Evolutionary conservation across 2,888 invertebrate genomes (phyloP).

Genomic region (Hypsopygia costalis): DNA sequence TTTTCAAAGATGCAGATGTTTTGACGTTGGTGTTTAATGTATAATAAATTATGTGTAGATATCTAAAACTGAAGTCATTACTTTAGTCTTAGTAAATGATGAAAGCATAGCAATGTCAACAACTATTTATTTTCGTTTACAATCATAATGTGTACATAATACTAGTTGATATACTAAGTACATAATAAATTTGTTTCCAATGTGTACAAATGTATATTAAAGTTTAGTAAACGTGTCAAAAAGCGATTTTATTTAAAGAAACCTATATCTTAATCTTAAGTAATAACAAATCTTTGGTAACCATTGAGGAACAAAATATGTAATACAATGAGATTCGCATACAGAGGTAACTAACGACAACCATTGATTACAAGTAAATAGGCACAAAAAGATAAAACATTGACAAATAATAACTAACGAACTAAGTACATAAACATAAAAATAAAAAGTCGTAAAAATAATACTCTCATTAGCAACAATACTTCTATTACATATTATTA

Average conservation of each 20-base stretch:
- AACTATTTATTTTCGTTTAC: conserved; percentile 69
- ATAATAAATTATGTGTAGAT: conserved; percentile 11
- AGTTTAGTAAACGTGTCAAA: conserved; percentile 37
- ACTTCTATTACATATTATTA: no score
- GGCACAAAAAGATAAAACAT: no score
- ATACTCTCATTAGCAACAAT: no score
- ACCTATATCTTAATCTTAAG: neutral
- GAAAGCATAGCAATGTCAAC: conserved; percentile 54
- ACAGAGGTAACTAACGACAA: no score
- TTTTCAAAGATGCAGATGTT: no score
- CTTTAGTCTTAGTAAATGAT: conserved; percentile 42
- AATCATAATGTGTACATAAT: conserved; percentile 65
- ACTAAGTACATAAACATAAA: no score
- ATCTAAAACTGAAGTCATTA: conserved; percentile 30
- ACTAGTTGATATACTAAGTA: conserved; percentile 52
- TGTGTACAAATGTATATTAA: conserved; percentile 77
- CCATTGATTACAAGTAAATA: no score
- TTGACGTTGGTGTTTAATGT: conserved; percentile 19
- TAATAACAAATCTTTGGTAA: conserved; percentile 27
- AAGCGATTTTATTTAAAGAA: conserved; percentile 20
- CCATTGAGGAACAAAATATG: conserved; percentile 11
- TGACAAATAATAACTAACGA: no score
- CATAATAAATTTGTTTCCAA: conserved; percentile 56
- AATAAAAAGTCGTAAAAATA: no score
- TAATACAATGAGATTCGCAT: neutral